Conservation (phyloP, 2,888 invertebrate species). For the Melikaiella ostensackeni region DNA sequence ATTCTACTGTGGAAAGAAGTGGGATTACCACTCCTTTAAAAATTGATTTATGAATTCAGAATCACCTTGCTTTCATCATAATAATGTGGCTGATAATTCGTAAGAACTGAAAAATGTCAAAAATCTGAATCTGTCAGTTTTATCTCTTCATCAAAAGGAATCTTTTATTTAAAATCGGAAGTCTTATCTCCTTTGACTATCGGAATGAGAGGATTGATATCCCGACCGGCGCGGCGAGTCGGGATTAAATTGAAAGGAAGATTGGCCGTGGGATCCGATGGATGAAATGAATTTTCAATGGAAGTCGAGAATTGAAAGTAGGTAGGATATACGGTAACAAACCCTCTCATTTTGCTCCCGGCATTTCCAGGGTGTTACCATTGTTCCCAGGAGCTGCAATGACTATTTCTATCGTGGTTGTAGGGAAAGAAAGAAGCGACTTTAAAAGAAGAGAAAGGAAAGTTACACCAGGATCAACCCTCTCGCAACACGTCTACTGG, state of each 20-base stretch:
- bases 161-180: conserved; percentile 27
- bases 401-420: conserved; percentile 46
- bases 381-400: conserved; percentile 50
- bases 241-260: conserved; percentile 67
- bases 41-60: no score
- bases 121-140: conserved; percentile 9
- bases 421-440: conserved; percentile 41
- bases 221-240: conserved; percentile 56
- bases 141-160: not conserved
- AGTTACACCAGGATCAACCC: conserved; percentile 49
- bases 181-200: conserved; percentile 62
- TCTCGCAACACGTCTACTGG: conserved; percentile 60
- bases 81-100: not conserved
- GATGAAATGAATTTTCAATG: conserved; percentile 70
- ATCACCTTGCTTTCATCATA: no score
- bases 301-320: conserved; percentile 47
- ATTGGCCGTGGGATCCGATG: conserved; percentile 65
- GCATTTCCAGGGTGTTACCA: conserved; percentile 47
- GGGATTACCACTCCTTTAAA: no score
- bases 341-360: conserved; percentile 41
- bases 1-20: no score
- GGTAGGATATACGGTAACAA: conserved; percentile 41
- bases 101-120: not conserved
- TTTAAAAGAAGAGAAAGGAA: conserved; percentile 41
- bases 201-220: conserved; percentile 58